Evolutionary conservation across 2,888 invertebrate species (phyloP), one percentile per base, ranked within the genome.

Genomic region (Criorhina ranunculi): DNA sequence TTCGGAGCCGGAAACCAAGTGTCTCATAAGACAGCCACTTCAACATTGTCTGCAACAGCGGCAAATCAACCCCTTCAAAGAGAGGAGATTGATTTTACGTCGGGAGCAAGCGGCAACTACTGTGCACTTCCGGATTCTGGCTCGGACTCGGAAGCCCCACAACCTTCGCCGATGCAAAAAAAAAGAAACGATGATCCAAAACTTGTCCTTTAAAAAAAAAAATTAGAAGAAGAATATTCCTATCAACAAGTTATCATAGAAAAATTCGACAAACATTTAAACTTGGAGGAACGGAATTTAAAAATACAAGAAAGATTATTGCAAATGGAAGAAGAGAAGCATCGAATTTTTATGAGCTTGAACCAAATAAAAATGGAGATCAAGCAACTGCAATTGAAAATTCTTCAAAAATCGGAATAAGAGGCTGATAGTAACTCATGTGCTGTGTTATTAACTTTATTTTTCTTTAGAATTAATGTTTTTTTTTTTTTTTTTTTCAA

Each of bases 141-240:
- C 17, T 17, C 8, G 44, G 15, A 44, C 8, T 17, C 17, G 19
- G 46, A 19, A 46, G 11, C 2, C 19, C 19, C 1, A 44, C 8
- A 9, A 11, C 11, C 46, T 46, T 46, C 46, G 46, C 17, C 19
- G 9, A 11, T 46, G 19, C 46, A 46, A 9, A 46, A 0, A 46
- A 46, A 19, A 46, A 2, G 19, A 19, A 46, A 8, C 9, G 46
- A 9, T 19, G 19, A 46, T 46, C 19, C 4, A 24, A 24, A 24
- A 1, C 24, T 46, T 46, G 17, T 19, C 9, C 19, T 17, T 0
- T 7, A 17, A 44, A 44, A 15, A 1, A 44, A 44, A 7, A 44
- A 44, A 19, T 19, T 44, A 44, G 44, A 17, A 44, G 19, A n/a
- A 44, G 44, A 44, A 44, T 44, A 15, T 44, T 44, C 17, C 7